These are phyloP conservation scores for Clusia tigrina DNA, from an alignment of 2,888 invertebrate species.

Conservation along the genomic window DNA sequence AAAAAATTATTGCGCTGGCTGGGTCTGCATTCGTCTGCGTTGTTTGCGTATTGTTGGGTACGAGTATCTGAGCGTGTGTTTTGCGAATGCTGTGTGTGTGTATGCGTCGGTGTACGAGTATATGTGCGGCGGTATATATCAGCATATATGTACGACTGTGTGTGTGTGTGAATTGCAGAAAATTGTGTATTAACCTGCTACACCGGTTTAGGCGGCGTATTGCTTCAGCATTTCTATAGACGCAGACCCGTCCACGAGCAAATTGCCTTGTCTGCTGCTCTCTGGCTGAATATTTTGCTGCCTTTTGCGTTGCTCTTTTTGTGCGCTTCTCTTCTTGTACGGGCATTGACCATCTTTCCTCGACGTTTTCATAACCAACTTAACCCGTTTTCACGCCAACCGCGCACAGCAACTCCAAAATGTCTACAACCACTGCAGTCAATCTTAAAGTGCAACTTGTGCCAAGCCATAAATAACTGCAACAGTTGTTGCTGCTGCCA, in stretches of 20 bases:
- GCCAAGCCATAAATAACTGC: conserved; percentile 30
- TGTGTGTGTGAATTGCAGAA: conserved; percentile 15
- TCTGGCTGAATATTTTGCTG: neutral
- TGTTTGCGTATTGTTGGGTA: too few relatives aligned
- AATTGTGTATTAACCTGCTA: conserved; percentile 55
- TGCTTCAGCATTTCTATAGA: too few relatives aligned
- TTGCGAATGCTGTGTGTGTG: too few relatives aligned
- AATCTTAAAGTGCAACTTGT: conserved; percentile 27
- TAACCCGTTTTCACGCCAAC: conserved; percentile 20
- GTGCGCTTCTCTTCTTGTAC: too few relatives aligned
- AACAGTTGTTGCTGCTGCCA: conserved; percentile 28
- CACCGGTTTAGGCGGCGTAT: conserved; percentile 60
- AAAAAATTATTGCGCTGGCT: too few relatives aligned
- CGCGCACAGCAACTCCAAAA: conserved; percentile 11
- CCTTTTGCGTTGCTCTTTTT: neutral
- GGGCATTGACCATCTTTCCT: too few relatives aligned
- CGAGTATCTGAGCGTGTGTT: too few relatives aligned
- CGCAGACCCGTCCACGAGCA: too few relatives aligned
- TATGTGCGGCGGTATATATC: too few relatives aligned
- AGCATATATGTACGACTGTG: too few relatives aligned
- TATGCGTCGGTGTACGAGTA: too few relatives aligned
- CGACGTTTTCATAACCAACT: neutral
- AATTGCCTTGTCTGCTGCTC: neutral
- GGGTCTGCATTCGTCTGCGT: too few relatives aligned
- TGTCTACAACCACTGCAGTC: conserved; percentile 14